These are phyloP conservation scores for Oncopodura yosiiana DNA, from an alignment of 1,140 invertebrate species.

Conservation along the genomic window DNA sequence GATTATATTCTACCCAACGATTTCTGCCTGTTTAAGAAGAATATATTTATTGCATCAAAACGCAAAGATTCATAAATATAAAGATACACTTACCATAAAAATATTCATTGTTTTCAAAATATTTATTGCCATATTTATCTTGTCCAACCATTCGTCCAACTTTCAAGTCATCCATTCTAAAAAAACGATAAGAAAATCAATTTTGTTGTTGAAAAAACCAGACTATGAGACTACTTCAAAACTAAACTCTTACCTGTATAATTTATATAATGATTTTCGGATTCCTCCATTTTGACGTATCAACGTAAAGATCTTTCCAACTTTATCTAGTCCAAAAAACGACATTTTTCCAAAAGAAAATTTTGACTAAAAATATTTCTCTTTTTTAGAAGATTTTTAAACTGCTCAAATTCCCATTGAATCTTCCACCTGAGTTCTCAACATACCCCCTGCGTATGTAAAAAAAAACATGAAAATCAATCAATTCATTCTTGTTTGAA, in stretches of 20 bases:
- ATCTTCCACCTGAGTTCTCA: too few relatives aligned
- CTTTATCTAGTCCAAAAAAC: constrained; percentile 61
- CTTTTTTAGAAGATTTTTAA: too few relatives aligned
- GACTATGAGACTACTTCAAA: background rate
- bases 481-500: too few relatives aligned
- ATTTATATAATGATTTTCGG: constrained; percentile 52
- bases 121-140: constrained; percentile 93
- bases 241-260: constrained; percentile 58
- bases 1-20: constrained; percentile 84
- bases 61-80: background rate
- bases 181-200: constrained; percentile 36
- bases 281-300: constrained; percentile 71
- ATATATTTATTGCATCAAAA: background rate
- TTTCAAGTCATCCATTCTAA: constrained; percentile 77
- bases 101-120: constrained; percentile 82
- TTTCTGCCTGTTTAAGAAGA: constrained; percentile 55
- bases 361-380: too few relatives aligned
- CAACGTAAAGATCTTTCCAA: constrained; percentile 53
- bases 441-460: too few relatives aligned
- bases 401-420: too few relatives aligned
- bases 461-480: too few relatives aligned
- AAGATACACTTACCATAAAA: constrained; percentile 58
- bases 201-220: background rate
- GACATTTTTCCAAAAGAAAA: constrained; percentile 27
- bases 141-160: constrained; percentile 75